phyloP scores from a whole-genome alignment of 2,113 vertebrate genomes.

The Pygoscelis antarcticus region DNA sequence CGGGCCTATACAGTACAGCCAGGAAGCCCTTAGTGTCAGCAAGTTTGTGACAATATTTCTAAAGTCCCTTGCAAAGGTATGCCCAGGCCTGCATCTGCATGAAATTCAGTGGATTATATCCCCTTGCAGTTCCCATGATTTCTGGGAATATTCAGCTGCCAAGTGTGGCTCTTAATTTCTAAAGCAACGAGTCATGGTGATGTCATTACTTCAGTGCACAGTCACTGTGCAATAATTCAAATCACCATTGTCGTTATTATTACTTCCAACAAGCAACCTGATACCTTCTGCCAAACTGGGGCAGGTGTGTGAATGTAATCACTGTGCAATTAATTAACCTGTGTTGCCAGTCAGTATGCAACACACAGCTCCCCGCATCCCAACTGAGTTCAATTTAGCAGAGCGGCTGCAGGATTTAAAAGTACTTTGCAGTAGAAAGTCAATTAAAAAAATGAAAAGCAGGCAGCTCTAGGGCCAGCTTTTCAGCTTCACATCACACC shows the following conservation, averaged over 20 bases:
- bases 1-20: neutral
- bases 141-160: neutral
- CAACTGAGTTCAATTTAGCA: neutral
- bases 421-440: neutral
- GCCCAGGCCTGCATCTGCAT: neutral
- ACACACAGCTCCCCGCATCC: neutral
- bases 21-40: neutral
- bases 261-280: neutral
- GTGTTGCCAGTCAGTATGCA: neutral
- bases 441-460: neutral
- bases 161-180: neutral
- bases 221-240: neutral
- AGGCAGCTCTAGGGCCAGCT: neutral
- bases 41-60: neutral
- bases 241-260: neutral
- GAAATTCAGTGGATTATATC: neutral
- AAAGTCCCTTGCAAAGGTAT: neutral
- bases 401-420: neutral
- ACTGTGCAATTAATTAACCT: neutral
- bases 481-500: neutral
- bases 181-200: neutral
- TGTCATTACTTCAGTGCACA: neutral
- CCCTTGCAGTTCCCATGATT: neutral
- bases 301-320: neutral
- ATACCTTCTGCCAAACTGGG: neutral